A percentile compares a stretch with the other conserved stretches of the same genome.
These are phyloP conservation scores for Tenualosa thibaudeaui DNA, from an alignment of 2,797 vertebrate species.

Conservation along the genomic window DNA sequence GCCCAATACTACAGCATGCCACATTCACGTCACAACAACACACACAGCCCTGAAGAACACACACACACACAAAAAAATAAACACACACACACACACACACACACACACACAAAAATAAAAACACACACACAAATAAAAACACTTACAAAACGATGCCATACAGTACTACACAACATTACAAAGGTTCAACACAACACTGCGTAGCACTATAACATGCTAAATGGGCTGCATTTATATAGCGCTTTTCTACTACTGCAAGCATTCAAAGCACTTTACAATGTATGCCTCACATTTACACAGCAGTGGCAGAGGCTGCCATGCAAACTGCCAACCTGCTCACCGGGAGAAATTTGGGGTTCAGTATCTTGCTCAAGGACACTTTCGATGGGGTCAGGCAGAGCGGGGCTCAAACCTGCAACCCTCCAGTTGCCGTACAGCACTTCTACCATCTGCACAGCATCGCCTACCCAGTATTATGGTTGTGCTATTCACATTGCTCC, in stretches of 20 bases:
- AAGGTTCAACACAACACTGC: background rate
- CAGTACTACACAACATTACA: background rate
- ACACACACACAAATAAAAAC: background rate
- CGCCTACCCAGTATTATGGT: background rate
- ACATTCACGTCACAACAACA: background rate
- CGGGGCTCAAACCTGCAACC: too few relatives aligned
- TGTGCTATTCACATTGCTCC: background rate
- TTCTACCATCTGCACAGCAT: too few relatives aligned
- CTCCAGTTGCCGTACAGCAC: too few relatives aligned
- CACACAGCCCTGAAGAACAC: background rate
- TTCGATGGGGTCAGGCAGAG: too few relatives aligned
- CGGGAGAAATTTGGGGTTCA: too few relatives aligned
- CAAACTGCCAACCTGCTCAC: too few relatives aligned
- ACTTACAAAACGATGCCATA: background rate
- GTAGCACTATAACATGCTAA: background rate
- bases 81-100: background rate
- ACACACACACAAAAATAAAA: background rate
- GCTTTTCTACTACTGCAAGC: too few relatives aligned
- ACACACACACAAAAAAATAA: background rate
- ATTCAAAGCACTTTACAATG: too few relatives aligned
- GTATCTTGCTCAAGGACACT: too few relatives aligned
- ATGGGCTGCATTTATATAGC: too few relatives aligned
- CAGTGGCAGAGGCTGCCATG: too few relatives aligned
- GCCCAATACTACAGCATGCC: constrained; percentile 4
- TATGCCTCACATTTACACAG: too few relatives aligned